A percentile compares a stretch with the other conserved stretches of the same genome.
phyloP scores from a whole-genome alignment of 2,113 vertebrate species.

The Sisor rabdophorus region DNA sequence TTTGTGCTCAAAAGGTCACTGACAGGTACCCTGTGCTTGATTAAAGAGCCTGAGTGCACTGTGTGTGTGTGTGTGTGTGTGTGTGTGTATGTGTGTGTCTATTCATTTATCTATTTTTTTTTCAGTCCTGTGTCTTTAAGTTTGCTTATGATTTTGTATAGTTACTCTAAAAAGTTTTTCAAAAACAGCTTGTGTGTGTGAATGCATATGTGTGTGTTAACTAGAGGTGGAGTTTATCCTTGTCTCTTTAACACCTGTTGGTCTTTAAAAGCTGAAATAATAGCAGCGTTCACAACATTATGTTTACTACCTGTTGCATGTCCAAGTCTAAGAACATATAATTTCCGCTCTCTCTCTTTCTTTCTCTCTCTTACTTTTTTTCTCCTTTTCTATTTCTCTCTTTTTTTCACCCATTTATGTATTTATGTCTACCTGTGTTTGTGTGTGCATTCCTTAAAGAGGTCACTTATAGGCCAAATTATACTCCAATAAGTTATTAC shows the following conservation, averaged over 20 bases:
- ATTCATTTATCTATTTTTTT: no score
- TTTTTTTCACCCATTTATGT: background rate
- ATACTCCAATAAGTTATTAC: slow-evolving; percentile 32
- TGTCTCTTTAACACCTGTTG: slow-evolving; percentile 56
- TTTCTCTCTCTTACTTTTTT: background rate
- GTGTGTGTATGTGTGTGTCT: slow-evolving; percentile 3
- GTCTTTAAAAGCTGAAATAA: slow-evolving; percentile 52
- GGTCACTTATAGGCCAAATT: slow-evolving; percentile 32
- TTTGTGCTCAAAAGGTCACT: slow-evolving; percentile 48
- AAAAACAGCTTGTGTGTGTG: background rate
- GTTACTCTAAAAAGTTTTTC: background rate
- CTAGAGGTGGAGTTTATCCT: slow-evolving; percentile 43
- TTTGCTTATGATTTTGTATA: background rate
- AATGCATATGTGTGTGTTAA: slow-evolving; percentile 11
- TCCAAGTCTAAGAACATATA: slow-evolving; percentile 44
- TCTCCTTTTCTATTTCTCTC: background rate
- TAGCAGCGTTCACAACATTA: slow-evolving; percentile 55
- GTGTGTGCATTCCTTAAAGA: slow-evolving; percentile 3
- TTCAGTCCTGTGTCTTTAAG: background rate
- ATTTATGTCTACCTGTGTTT: background rate
- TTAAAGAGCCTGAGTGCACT: slow-evolving; percentile 55
- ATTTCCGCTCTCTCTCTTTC: slow-evolving; percentile 4
- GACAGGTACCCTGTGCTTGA: slow-evolving; percentile 56
- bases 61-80: slow-evolving; percentile 10
- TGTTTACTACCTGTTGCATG: slow-evolving; percentile 55